A percentile compares a stretch with the other conserved stretches of the same genome.
Evolutionary conservation across 2,888 invertebrate genomes (phyloP).

Genomic region (Thecophora atra): DNA sequence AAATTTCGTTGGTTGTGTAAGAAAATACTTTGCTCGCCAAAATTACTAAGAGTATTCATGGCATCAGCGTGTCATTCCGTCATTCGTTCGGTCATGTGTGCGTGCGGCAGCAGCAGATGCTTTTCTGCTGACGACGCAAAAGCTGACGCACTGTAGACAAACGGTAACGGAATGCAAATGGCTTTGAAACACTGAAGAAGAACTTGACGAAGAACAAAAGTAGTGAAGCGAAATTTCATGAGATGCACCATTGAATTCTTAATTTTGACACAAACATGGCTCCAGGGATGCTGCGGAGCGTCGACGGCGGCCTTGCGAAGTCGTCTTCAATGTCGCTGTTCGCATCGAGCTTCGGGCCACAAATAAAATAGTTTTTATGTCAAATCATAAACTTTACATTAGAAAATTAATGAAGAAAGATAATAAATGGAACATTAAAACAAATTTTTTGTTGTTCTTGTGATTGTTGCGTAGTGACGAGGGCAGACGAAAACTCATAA

Average conservation of each 20-base stretch:
- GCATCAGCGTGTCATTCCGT: neutral
- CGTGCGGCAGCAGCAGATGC: neutral
- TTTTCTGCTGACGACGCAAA: constrained; percentile 21
- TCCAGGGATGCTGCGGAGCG: too few relatives aligned
- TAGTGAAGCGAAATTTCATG: neutral
- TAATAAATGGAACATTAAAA: too few relatives aligned
- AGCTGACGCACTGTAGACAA: constrained; percentile 21
- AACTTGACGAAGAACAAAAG: neutral
- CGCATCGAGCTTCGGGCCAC: too few relatives aligned
- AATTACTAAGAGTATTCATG: neutral
- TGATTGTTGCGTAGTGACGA: too few relatives aligned
- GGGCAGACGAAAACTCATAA: too few relatives aligned
- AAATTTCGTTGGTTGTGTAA: neutral
- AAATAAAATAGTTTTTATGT: too few relatives aligned
- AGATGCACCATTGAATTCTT: neutral
- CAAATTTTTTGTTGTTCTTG: too few relatives aligned
- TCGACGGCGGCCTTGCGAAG: neutral
- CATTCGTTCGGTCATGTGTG: constrained; percentile 20
- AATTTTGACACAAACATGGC: neutral
- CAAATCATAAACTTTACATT: too few relatives aligned
- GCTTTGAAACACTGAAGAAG: constrained; percentile 10
- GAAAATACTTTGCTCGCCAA: neutral
- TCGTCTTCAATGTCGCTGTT: neutral
- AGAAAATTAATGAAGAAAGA: too few relatives aligned
- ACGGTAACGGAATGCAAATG: constrained; percentile 20